Evolutionary conservation across 2,888 invertebrate species (phyloP), one percentile per base, ranked within the genome.

Genomic region (Keiferia lycopersicella): DNA sequence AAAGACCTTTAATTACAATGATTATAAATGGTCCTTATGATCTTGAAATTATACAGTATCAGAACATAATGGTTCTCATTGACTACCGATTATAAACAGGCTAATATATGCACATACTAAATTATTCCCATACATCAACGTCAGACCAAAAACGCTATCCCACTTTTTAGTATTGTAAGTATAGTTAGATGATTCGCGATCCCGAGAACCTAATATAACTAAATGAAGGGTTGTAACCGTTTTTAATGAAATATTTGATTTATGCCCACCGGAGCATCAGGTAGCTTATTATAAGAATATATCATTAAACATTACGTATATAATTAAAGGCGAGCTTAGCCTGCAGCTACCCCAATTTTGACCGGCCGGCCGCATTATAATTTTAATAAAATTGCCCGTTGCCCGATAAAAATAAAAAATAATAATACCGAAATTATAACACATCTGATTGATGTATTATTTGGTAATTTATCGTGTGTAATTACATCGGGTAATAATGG

Each of bases 361-460:
- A 80, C 71, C 80, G 80, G 79, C 75, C 75, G 77, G 75, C 77
- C 76, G 87, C 87, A 87, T 88, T 90, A 88, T 90, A 91, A 91
- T 91, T 91, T 90, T 88, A 88, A 87, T 89, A 90, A 91, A 91
- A 91, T 91, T 88, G 91, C 88, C 84, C 78, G 85, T 76, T 77
- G 80, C 73, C 75, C 81, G 81, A 83, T 83, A 83, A 77, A 79
- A 72, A 78, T 79, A 84, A 83, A 79, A 81, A 82, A 86, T 80
- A 81, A 82, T 81, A 81, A 83, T 80, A 83, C 83, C 81, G 82
- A 89, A 91, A 90, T 91, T 91, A 90, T 91, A 91, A 91, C 90
- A 91, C 90, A 86, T 91, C 91, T 91, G 91, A 91, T 91, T 91
- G 91, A 91, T 91, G 91, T 89, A 91, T 89, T 91, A 91, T 91